Conservation (phyloP, 2,888 invertebrate genomes). For the Sinhomidia bicolor region DNA sequence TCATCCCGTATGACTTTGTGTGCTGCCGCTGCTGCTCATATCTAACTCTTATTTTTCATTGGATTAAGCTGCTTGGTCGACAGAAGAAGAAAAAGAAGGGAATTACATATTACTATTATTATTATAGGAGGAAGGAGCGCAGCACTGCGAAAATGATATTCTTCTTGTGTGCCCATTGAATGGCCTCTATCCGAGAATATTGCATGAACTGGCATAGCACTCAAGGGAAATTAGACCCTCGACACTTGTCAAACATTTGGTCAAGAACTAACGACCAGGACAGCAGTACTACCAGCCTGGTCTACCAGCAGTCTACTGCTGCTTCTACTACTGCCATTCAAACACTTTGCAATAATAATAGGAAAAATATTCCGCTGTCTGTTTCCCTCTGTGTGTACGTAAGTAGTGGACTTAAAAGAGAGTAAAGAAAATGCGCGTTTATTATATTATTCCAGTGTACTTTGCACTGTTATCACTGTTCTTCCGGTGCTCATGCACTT, state of each 20-base stretch:
- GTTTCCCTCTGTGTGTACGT: too few relatives aligned
- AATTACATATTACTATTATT: too few relatives aligned
- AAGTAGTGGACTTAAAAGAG: too few relatives aligned
- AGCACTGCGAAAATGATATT: constrained; percentile 60
- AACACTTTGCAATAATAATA: constrained; percentile 47
- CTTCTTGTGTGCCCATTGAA: constrained; percentile 75
- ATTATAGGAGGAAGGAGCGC: constrained; percentile 37
- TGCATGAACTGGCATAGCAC: constrained; percentile 78
- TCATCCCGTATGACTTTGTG: constrained; percentile 35
- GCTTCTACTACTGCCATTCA: constrained; percentile 28
- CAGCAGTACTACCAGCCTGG: not conserved
- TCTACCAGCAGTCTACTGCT: not conserved
- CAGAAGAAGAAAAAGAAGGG: constrained; percentile 30
- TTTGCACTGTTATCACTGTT: not conserved
- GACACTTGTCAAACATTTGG: constrained; percentile 78
- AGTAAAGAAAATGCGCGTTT: not conserved
- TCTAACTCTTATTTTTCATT: constrained; percentile 25
- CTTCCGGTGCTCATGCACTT: not conserved
- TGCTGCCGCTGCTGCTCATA: not conserved
- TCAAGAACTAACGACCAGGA: constrained; percentile 76
- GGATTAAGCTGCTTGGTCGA: constrained; percentile 54
- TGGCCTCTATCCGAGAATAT: constrained; percentile 63
- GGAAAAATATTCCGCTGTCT: not conserved
- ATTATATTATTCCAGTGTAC: not conserved
- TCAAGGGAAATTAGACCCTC: constrained; percentile 80